Percentiles rank a stretch among this genome's conserved stretches.
Evolutionary conservation across 2,113 vertebrate species (phyloP).

Genomic region (Excalfactoria chinensis): DNA sequence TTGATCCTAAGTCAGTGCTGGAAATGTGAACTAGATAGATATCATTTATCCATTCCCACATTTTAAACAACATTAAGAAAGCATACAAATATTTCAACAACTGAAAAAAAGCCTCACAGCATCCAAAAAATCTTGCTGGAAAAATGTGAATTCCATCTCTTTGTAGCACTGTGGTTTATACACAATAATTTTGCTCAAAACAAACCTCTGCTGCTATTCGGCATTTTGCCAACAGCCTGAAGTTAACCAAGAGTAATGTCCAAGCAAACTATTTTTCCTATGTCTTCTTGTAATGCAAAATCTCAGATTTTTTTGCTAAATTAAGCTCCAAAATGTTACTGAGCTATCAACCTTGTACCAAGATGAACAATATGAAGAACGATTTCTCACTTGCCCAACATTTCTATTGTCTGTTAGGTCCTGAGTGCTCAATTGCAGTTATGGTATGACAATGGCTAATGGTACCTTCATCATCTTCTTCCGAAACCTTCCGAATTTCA

Average conservation of each 20-base stretch:
- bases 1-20: background rate
- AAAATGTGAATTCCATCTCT: background rate
- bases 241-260: background rate
- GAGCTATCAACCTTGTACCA: background rate
- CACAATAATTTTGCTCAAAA: background rate
- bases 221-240: background rate
- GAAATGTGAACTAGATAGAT: background rate
- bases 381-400: background rate
- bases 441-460: background rate
- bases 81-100: background rate
- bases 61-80: conserved; percentile 16
- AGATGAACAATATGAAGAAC: background rate
- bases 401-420: background rate
- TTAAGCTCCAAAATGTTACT: background rate
- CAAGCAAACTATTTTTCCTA: background rate
- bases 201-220: background rate
- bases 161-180: background rate
- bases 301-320: background rate
- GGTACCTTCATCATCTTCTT: conserved; percentile 91
- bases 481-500: conserved; percentile 79
- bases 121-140: background rate
- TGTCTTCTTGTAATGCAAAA: background rate
- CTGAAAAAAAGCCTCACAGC: background rate
- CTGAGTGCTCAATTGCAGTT: background rate
- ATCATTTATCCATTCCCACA: background rate